phyloP scores from a whole-genome alignment of 2,888 invertebrate genomes.

The Rhagophthalmus giganteus region DNA sequence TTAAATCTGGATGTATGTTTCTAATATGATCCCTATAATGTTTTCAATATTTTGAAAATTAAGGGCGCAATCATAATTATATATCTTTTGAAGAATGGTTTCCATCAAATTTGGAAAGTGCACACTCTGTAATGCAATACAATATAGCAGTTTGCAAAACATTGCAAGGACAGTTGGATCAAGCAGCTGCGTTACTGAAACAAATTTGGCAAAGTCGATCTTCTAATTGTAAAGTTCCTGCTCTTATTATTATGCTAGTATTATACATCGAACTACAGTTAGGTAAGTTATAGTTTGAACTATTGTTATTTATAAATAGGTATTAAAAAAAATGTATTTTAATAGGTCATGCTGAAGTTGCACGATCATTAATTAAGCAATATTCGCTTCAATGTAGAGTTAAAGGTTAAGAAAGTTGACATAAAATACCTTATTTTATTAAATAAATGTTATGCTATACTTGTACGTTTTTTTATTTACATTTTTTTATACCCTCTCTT shows the following conservation, averaged over 20 bases:
- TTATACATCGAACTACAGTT: constrained; percentile 67
- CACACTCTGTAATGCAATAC: constrained; percentile 73
- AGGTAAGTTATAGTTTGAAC: constrained; percentile 53
- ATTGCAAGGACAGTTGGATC: constrained; percentile 73
- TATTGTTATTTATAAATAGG: background rate
- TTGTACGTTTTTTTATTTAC: too few species aligned
- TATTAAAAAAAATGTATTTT: constrained; percentile 27
- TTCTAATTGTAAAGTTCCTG: constrained; percentile 59
- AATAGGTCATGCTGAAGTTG: constrained; percentile 62
- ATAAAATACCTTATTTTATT: background rate
- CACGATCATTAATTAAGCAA: constrained; percentile 65
- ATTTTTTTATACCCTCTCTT: too few species aligned
- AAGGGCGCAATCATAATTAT: too few species aligned
- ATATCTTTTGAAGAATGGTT: constrained; percentile 63
- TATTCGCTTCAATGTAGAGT: constrained; percentile 58
- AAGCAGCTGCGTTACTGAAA: constrained; percentile 54
- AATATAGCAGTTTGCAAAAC: constrained; percentile 78
- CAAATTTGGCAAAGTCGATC: constrained; percentile 61
- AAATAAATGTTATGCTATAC: too few species aligned
- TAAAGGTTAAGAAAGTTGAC: constrained; percentile 11
- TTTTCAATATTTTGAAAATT: too few species aligned
- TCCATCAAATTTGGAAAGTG: constrained; percentile 65
- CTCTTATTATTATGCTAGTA: constrained; percentile 66
- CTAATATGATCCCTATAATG: too few species aligned
- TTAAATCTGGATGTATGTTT: too few species aligned